Percentiles rank a stretch among this genome's conserved stretches.
phyloP scores from a whole-genome alignment of 2,888 invertebrate species.

The Carpatolechia fugitivella region DNA sequence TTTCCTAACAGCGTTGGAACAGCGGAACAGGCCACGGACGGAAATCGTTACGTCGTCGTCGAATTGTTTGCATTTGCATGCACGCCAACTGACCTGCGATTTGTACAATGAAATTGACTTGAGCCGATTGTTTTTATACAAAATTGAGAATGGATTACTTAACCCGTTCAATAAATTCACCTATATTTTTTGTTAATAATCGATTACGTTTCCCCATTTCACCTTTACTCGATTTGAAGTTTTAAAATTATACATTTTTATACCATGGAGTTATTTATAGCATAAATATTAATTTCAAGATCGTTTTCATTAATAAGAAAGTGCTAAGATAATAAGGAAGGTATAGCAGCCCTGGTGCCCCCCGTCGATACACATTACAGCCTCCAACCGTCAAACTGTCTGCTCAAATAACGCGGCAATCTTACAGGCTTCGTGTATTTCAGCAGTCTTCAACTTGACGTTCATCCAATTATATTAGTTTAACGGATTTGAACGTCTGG shows the following conservation, averaged over 20 bases:
- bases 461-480: background rate
- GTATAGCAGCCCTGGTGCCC: background rate
- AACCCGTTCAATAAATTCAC: too few species aligned
- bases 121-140: background rate
- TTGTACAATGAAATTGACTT: background rate
- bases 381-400: constrained; percentile 14
- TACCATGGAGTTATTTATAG: background rate
- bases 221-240: too few species aligned
- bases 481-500: background rate
- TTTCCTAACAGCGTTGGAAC: too few species aligned
- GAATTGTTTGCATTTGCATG: constrained; percentile 5
- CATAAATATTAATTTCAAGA: background rate
- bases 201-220: too few species aligned
- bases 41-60: constrained; percentile 11
- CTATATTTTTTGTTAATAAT: too few species aligned
- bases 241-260: too few species aligned
- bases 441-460: background rate
- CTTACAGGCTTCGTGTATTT: background rate
- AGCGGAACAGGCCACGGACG: background rate
- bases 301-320: too few species aligned
- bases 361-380: constrained; percentile 5
- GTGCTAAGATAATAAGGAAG: too few species aligned
- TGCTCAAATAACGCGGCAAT: constrained; percentile 7
- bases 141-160: too few species aligned
- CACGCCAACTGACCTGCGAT: background rate